Conservation (phyloP, 1,140 invertebrate species). For the Metopolophium dirhodum region DNA sequence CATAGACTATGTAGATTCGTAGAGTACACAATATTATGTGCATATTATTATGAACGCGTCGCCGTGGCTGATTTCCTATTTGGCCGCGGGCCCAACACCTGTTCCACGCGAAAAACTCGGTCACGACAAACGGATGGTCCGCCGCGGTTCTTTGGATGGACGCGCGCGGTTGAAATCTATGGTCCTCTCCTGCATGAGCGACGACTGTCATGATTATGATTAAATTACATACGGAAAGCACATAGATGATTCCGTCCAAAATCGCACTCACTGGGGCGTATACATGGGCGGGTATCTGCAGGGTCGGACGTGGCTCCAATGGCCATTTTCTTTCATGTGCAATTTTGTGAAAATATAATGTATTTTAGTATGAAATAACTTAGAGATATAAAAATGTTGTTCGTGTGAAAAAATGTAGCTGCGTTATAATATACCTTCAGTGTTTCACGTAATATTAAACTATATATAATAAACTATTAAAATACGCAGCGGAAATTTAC, state of each 20-base stretch:
- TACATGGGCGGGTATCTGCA: not conserved
- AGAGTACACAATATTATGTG: not conserved
- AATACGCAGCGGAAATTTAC: not conserved
- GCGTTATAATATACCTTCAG: not conserved
- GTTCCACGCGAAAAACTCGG: constrained; percentile 23
- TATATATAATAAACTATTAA: not conserved
- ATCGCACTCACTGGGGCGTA: not conserved
- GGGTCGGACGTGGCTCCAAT: not conserved
- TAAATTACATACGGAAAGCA: not conserved
- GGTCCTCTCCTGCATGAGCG: not conserved
- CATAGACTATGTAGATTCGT: not conserved
- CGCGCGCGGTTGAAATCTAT: not conserved
- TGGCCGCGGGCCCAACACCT: not conserved
- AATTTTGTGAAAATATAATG: not conserved
- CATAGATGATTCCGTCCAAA: not conserved
- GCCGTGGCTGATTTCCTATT: not conserved
- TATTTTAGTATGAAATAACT: not conserved
- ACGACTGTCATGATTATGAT: not conserved
- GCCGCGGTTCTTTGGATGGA: not conserved
- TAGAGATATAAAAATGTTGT: too few relatives aligned
- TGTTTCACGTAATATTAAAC: not conserved
- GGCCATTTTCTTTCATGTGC: not conserved
- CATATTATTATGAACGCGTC: not conserved
- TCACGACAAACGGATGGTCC: not conserved
- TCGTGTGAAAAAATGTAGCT: too few relatives aligned